Percentiles rank a stretch among this genome's conserved stretches.
phyloP scores from a whole-genome alignment of 1,140 invertebrate species.

The Lamellibrachia luymesi region DNA sequence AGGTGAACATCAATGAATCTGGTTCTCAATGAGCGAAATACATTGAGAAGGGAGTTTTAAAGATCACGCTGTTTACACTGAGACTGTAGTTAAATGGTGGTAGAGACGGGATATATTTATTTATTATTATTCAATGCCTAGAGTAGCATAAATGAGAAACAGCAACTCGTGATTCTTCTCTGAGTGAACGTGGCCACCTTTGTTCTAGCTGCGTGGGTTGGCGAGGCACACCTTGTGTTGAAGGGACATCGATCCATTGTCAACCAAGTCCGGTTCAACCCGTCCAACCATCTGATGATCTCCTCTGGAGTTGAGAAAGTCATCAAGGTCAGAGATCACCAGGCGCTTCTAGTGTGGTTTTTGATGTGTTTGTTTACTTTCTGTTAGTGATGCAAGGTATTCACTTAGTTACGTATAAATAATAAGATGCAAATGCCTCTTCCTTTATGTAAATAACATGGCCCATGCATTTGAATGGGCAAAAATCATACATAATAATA shows the following conservation, averaged over 20 bases:
- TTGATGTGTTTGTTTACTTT: neutral
- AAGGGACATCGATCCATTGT: constrained; percentile 91
- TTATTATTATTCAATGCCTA: too few species aligned
- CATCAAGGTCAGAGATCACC: constrained; percentile 70
- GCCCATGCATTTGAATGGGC: too few species aligned
- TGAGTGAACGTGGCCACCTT: neutral
- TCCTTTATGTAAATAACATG: too few species aligned
- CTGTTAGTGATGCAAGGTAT: neutral
- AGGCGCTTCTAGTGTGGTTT: constrained; percentile 13
- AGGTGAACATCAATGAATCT: too few species aligned
- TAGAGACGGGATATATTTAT: too few species aligned
- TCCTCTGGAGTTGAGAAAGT: constrained; percentile 95
- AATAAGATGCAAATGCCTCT: neutral
- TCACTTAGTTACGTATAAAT: neutral
- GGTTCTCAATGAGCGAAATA: too few species aligned
- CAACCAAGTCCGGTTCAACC: constrained; percentile 91
- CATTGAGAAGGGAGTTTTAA: too few species aligned
- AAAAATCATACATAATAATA: too few species aligned
- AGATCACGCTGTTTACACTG: too few species aligned
- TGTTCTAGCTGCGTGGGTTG: constrained; percentile 57
- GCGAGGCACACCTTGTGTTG: constrained; percentile 76
- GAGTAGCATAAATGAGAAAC: too few species aligned
- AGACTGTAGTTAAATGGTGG: too few species aligned
- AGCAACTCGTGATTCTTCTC: neutral
- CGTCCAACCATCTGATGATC: constrained; percentile 77